A percentile compares a stretch with the other conserved stretches of the same genome.
Conservation (phyloP, 2,888 invertebrate species). For the Tortricodes alternella region DNA sequence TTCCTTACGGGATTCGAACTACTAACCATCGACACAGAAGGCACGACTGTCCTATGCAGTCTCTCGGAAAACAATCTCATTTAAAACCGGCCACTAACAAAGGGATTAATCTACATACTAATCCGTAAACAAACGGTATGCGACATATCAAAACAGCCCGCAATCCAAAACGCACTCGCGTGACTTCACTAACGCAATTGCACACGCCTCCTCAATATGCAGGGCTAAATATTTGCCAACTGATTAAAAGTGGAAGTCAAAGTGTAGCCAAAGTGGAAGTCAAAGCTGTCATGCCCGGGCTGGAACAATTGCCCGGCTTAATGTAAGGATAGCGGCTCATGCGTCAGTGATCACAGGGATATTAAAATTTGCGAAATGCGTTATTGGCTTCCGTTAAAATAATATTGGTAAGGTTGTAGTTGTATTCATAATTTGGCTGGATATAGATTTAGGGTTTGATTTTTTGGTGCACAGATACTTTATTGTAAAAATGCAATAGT, state of each 20-base stretch:
- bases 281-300: conserved; percentile 71
- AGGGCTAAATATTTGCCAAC: conserved; percentile 73
- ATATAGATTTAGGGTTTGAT: too few species aligned
- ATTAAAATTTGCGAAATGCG: conserved; percentile 24
- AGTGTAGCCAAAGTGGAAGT: conserved; percentile 50
- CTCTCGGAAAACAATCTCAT: too few species aligned
- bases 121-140: conserved; percentile 33
- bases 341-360: conserved; percentile 69
- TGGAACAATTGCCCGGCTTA: conserved; percentile 67
- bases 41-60: too few species aligned
- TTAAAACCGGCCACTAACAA: background rate
- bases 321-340: conserved; percentile 73
- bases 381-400: conserved; percentile 4
- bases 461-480: too few species aligned
- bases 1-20: too few species aligned
- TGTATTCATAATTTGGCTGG: too few species aligned
- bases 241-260: conserved; percentile 71
- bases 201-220: conserved; percentile 77
- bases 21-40: too few species aligned
- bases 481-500: too few species aligned
- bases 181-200: conserved; percentile 71
- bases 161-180: conserved; percentile 55
- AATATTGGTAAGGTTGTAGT: background rate
- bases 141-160: conserved; percentile 60
- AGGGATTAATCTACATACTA: background rate